Base-by-base conservation (phyloP, 2,888 invertebrate genomes). In the Aleiodes alternator region DNA sequence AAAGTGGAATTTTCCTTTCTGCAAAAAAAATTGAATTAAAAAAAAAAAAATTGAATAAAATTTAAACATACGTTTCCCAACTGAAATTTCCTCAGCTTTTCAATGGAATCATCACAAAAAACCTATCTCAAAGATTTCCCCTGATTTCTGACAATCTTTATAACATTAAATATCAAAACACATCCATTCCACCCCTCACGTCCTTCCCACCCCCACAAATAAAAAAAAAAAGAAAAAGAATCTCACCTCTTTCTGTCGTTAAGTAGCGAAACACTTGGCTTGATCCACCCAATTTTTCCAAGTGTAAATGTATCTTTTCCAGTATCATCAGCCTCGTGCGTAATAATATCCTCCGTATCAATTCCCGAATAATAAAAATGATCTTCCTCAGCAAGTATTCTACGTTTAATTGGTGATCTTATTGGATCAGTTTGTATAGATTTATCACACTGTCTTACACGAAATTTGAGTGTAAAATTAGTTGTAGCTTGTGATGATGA, bases 391-490 rank as follows among this genome's bases (percentile, higher is more conserved):
- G 87, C 87, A 75, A 88, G 81, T 78, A 89, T 88, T 76, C 87
- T 83, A 64, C 88, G 88, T 79, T 88, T 88, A 51, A 87, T 82
- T 72, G 89, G 88, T 64, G 88, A 88, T 76, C 88, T 82, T 70
- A 86, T 76, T 48, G 89, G 88, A 78, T 89, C 89, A 51, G 89
- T 89, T 83, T 89, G 89, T 69, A 89, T 85, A 83, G 90, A 90
- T 77, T 91, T 90, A 75, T 91, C 91, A 83, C 91, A 91, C 75
- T 89, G 91, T 77, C 90, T 90, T n/a, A 94, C 91, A 83, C 93
- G 92, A 88, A 95, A 96, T 86, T 95, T 95, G 80, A 95, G 91
- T 70, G 83, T 84, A 78, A 83, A 80, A 76, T 77, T 82, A 72
- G 73, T 80, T 71, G 73, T 76, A 73, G 72, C 74, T 72, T 70